Evolutionary conservation across 2,797 vertebrate species (phyloP).

Genomic region (Hyperoplus immaculatus): DNA sequence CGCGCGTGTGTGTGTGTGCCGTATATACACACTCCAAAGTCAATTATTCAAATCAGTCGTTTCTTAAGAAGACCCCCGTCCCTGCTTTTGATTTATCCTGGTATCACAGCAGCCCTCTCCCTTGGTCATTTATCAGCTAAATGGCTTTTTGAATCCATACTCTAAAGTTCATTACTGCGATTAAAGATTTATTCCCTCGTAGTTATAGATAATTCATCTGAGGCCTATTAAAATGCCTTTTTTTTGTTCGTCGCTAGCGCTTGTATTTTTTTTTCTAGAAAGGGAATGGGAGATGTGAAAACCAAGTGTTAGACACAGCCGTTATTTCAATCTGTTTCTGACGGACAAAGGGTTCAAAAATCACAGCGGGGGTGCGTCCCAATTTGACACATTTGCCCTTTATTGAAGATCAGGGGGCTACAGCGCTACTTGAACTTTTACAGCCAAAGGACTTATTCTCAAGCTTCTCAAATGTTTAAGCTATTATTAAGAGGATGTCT

Average conservation of each 20-base stretch:
- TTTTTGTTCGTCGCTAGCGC: constrained; percentile 60
- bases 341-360: constrained; percentile 44
- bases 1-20: too few relatives aligned
- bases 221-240: constrained; percentile 78
- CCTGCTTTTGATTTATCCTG: constrained; percentile 76
- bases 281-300: constrained; percentile 59
- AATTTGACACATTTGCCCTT: constrained; percentile 48
- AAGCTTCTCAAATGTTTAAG: constrained; percentile 34
- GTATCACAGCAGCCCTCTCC: constrained; percentile 66
- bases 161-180: constrained; percentile 85
- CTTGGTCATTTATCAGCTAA: constrained; percentile 83
- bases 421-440: constrained; percentile 37
- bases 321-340: constrained; percentile 44
- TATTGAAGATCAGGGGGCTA: constrained; percentile 50
- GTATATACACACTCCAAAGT: constrained; percentile 53
- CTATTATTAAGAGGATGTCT: constrained; percentile 27
- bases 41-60: constrained; percentile 82
- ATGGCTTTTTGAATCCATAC: constrained; percentile 84
- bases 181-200: constrained; percentile 83
- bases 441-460: constrained; percentile 35
- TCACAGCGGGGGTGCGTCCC: constrained; percentile 30
- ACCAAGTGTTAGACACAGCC: constrained; percentile 25
- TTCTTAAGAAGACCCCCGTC: constrained; percentile 70
- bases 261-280: constrained; percentile 60
- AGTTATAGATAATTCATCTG: constrained; percentile 84